These are phyloP conservation scores for Pseudomyrmex sp. DNA, from an alignment of 1,140 invertebrate genomes.

Conservation along the genomic window DNA sequence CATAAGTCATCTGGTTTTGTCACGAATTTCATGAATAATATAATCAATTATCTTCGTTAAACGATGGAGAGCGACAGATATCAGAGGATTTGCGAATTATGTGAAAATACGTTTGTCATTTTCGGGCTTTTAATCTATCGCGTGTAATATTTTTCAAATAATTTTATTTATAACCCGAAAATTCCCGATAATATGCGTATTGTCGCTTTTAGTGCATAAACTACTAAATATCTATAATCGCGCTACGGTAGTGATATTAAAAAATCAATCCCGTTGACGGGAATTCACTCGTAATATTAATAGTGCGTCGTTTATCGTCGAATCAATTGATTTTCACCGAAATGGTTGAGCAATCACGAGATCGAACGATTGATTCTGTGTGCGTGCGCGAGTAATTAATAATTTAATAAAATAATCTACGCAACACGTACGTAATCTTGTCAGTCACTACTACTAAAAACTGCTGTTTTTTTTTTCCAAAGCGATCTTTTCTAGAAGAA, in stretches of 20 bases:
- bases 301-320: conserved; percentile 25
- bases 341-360: neutral
- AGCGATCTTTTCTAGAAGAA: too few relatives aligned
- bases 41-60: conserved; percentile 6
- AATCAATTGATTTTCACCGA: conserved; percentile 38
- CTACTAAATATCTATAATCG: conserved; percentile 31
- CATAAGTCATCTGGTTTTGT: neutral
- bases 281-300: conserved; percentile 22
- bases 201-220: neutral
- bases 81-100: neutral
- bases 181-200: neutral
- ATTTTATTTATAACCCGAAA: conserved; percentile 27
- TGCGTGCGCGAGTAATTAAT: neutral
- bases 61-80: neutral
- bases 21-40: neutral
- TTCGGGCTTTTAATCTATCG: neutral
- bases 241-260: neutral
- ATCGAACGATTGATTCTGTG: neutral
- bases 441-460: neutral
- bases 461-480: too few relatives aligned
- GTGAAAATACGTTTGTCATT: neutral
- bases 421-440: neutral
- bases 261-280: conserved; percentile 36
- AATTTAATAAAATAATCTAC: conserved; percentile 11
- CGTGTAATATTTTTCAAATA: neutral